Evolutionary conservation across 2,113 vertebrate species (phyloP).

Genomic region (Notothenia coriiceps): DNA sequence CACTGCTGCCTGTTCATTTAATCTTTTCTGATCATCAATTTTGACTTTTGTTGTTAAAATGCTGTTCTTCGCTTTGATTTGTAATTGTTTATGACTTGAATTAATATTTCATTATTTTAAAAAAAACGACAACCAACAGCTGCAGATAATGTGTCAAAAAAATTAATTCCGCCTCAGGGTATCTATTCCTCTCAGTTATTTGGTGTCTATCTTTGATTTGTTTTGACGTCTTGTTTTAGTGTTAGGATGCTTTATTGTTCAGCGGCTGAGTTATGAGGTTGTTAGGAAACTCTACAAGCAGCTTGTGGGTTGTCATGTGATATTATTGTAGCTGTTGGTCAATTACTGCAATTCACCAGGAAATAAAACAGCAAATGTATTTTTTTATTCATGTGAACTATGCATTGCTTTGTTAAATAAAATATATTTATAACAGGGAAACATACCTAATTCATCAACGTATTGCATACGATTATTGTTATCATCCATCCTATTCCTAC

Average conservation of each 20-base stretch:
- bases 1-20: background rate
- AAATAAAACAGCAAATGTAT: background rate
- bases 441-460: no score
- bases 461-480: background rate
- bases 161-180: constrained; percentile 4
- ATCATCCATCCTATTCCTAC: background rate
- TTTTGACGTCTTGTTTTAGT: constrained; percentile 14
- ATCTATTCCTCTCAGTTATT: constrained; percentile 12
- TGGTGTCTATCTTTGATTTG: constrained; percentile 12
- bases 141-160: background rate
- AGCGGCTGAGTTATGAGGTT: constrained; percentile 23
- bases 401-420: constrained; percentile 13
- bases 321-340: constrained; percentile 8
- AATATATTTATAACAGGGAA: background rate
- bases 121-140: background rate
- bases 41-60: constrained; percentile 17
- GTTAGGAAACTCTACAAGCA: constrained; percentile 8
- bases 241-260: constrained; percentile 26
- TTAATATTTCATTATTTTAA: background rate
- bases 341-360: background rate
- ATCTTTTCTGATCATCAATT: constrained; percentile 25
- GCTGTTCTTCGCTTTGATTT: background rate
- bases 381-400: constrained; percentile 1
- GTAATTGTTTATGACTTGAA: background rate
- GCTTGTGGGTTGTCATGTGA: constrained; percentile 16